A percentile compares a stretch with the other conserved stretches of the same genome.
These are phyloP conservation scores for Prionace glauca DNA, from an alignment of 2,797 vertebrate genomes.

Conservation along the genomic window DNA sequence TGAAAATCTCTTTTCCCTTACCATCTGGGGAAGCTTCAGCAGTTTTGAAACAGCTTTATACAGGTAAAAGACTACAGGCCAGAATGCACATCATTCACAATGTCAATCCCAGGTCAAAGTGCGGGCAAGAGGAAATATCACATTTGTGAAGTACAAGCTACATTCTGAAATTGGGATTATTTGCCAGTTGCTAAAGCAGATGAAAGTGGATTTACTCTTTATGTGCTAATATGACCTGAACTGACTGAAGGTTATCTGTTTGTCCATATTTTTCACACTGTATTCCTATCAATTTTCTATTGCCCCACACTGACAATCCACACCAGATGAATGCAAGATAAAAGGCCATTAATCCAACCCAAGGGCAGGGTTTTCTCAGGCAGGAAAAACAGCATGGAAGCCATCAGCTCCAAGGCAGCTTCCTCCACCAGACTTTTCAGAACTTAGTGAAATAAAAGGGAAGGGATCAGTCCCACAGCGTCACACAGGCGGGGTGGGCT, in stretches of 20 bases:
- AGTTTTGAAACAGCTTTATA: not conserved
- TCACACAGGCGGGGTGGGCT: too few species aligned
- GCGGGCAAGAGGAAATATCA: not conserved
- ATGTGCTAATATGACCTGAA: slow-evolving; percentile 1
- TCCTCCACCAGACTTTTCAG: too few species aligned
- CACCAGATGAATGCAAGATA: not conserved
- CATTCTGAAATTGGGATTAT: not conserved
- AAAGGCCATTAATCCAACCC: not conserved
- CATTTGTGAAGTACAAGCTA: slow-evolving; percentile 1
- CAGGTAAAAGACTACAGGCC: not conserved
- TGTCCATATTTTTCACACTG: not conserved
- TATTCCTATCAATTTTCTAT: not conserved
- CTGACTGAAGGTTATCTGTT: not conserved
- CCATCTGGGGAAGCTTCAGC: not conserved
- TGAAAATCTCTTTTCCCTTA: not conserved
- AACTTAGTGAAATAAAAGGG: too few species aligned
- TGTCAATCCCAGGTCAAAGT: not conserved
- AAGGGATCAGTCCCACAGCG: too few species aligned
- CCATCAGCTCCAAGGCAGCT: too few species aligned
- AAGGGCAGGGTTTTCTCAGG: too few species aligned
- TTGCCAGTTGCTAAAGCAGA: not conserved
- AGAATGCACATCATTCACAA: slow-evolving; percentile 1
- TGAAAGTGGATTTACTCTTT: not conserved
- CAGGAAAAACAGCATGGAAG: too few species aligned
- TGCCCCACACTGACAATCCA: not conserved